phyloP scores from a whole-genome alignment of 2,113 vertebrate genomes.

The Pycnonotus jocosus region DNA sequence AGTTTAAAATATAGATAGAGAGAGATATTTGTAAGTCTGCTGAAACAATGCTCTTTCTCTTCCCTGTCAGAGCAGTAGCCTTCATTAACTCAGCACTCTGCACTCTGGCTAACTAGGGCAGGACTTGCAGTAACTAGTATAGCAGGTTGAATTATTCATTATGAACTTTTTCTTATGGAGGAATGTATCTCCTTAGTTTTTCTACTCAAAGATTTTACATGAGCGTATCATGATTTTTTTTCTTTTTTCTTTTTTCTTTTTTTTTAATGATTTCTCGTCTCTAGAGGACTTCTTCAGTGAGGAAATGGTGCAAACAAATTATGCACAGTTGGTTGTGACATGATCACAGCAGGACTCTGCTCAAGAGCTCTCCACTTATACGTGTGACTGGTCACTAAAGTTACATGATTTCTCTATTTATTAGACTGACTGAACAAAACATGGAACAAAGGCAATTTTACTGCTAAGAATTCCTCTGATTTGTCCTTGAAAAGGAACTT shows the following conservation, averaged over 20 bases:
- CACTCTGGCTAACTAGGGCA: conserved; percentile 44
- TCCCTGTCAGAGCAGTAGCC: neutral
- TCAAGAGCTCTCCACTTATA: neutral
- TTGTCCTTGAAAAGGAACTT: conserved; percentile 9
- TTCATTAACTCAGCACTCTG: conserved; percentile 45
- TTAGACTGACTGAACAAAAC: neutral
- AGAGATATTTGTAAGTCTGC: neutral
- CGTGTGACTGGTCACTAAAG: neutral
- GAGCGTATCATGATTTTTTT: neutral
- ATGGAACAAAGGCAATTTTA: neutral
- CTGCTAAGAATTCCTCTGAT: neutral
- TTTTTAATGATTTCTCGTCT: neutral
- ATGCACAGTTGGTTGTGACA: neutral
- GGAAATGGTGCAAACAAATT: neutral
- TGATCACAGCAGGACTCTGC: neutral
- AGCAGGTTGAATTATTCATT: conserved; percentile 54
- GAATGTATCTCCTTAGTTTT: neutral
- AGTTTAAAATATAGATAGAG: neutral
- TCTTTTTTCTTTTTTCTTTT: too few relatives aligned
- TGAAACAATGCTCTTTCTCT: neutral
- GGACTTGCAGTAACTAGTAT: conserved; percentile 35
- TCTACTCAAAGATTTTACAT: neutral
- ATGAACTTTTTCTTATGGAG: neutral
- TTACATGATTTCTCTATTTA: neutral
- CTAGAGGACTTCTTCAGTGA: neutral